Percentiles rank a stretch among this genome's conserved stretches.
Evolutionary conservation across 2,888 invertebrate genomes (phyloP).

Genomic region (Mayetiola destructor): DNA sequence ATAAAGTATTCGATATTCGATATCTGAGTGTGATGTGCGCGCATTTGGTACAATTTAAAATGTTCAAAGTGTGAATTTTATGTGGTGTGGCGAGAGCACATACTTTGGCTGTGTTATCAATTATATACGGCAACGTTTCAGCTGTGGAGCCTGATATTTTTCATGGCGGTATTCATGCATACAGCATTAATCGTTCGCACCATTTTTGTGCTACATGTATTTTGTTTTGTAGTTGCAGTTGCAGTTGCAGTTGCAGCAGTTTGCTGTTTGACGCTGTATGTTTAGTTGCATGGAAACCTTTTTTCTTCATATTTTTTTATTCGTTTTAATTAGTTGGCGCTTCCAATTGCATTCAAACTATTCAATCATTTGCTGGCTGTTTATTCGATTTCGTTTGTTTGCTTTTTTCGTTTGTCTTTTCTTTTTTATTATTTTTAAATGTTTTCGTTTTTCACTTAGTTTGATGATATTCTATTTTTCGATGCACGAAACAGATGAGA

Average conservation of each 20-base stretch:
- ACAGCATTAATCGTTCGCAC: too few species aligned
- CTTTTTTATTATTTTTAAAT: too few species aligned
- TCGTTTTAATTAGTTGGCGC: constrained; percentile 9
- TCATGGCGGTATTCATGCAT: background rate
- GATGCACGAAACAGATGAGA: too few species aligned
- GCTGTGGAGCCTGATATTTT: background rate
- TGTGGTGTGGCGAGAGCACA: background rate
- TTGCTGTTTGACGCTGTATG: background rate
- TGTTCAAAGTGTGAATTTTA: background rate
- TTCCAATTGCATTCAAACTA: background rate
- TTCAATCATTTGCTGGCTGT: too few species aligned
- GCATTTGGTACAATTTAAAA: too few species aligned
- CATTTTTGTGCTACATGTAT: background rate
- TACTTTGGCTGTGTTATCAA: background rate
- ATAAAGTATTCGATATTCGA: too few species aligned
- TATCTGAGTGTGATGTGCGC: background rate
- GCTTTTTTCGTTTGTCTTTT: background rate
- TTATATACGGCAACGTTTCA: background rate
- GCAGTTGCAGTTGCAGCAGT: background rate
- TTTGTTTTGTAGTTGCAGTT: background rate
- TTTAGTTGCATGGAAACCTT: background rate
- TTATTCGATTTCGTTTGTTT: background rate
- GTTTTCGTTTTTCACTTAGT: too few species aligned
- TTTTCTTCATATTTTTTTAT: too few species aligned
- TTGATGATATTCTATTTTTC: too few species aligned